Evolutionary conservation across 2,113 vertebrate species (phyloP).

Genomic region (Hypocryptadius cinnamomeus): DNA sequence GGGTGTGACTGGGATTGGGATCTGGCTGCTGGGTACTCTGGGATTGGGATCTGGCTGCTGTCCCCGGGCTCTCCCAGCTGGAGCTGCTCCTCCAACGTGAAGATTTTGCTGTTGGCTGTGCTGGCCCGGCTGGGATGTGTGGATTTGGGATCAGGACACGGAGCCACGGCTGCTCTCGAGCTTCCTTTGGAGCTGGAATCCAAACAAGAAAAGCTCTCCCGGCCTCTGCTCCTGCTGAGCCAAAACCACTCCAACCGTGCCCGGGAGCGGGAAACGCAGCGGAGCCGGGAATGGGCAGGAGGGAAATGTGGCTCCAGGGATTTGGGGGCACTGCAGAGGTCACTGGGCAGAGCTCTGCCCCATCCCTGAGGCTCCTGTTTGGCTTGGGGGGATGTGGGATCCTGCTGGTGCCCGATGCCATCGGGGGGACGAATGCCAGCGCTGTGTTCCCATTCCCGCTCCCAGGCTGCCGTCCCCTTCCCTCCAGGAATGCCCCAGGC

Average conservation of each 20-base stretch:
- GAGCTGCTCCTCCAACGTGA: not conserved
- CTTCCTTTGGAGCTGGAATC: not conserved
- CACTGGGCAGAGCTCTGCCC: not conserved
- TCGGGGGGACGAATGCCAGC: not conserved
- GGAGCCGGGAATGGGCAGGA: not conserved
- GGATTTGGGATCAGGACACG: not conserved
- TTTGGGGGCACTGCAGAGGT: accelerated
- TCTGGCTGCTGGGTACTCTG: too few relatives aligned
- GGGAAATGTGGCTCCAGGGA: accelerated
- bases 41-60: not conserved
- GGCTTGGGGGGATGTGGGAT: not conserved
- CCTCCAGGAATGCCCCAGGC: accelerated
- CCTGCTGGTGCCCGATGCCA: not conserved
- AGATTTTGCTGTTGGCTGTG: not conserved
- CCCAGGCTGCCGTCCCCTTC: not conserved
- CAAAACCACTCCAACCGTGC: not conserved
- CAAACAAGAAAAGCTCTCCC: not conserved
- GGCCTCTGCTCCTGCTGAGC: not conserved
- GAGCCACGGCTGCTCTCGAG: not conserved
- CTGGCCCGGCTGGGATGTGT: not conserved
- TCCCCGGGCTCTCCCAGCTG: not conserved
- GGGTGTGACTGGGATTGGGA: too few relatives aligned
- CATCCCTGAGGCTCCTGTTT: not conserved
- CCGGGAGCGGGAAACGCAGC: not conserved
- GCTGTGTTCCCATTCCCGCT: not conserved